Conservation (phyloP, 2,113 vertebrate species). For the Chaetura pelagica region DNA sequence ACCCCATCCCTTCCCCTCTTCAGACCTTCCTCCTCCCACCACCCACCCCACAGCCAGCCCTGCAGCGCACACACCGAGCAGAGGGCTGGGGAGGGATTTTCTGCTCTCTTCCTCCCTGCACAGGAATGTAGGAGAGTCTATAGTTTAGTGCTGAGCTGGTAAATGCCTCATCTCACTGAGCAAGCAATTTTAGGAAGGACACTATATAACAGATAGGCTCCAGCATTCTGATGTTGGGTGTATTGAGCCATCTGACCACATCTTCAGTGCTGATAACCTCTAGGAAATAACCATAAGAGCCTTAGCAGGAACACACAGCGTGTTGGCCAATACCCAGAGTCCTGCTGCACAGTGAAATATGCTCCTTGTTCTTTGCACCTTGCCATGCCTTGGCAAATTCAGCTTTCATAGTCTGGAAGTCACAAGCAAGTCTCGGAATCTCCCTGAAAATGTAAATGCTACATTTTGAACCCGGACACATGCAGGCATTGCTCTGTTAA, state of each 20-base stretch:
- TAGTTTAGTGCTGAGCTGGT: slow-evolving; percentile 45
- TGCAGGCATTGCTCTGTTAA: neutral
- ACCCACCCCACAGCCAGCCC: neutral
- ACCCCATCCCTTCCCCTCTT: neutral
- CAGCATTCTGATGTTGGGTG: neutral
- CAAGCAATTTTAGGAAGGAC: slow-evolving; percentile 44
- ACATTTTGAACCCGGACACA: neutral
- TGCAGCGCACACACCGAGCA: neutral
- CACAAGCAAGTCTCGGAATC: neutral
- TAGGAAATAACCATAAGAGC: neutral
- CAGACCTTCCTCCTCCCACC: neutral
- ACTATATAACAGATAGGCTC: neutral
- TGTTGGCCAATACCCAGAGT: neutral
- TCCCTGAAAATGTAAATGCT: neutral
- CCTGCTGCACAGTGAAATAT: fast-evolving
- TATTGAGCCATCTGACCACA: neutral
- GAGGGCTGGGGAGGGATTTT: neutral
- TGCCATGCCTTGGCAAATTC: neutral
- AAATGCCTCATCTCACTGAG: slow-evolving; percentile 39
- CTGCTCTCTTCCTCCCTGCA: neutral
- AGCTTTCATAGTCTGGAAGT: neutral
- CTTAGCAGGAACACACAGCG: neutral
- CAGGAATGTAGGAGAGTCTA: slow-evolving; percentile 30
- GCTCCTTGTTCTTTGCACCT: neutral
- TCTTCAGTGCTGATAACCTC: neutral